Percentiles rank a stretch among this genome's conserved stretches.
Conservation (phyloP, 1,140 invertebrate species). For the Eumaeus atala region DNA sequence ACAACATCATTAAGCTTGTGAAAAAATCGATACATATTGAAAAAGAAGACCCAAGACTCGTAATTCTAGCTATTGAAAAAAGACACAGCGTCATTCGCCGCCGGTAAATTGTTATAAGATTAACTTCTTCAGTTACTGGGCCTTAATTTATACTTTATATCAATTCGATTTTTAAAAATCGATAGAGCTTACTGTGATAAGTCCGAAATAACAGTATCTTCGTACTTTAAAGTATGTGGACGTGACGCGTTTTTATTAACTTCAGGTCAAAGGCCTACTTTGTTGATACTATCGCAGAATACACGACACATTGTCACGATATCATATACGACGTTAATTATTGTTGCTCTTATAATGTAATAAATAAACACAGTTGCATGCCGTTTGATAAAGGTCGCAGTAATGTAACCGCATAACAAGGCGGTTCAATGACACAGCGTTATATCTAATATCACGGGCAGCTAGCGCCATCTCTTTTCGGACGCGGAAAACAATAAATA, state of each 20-base stretch:
- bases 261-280: background rate
- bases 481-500: slow-evolving; percentile 28
- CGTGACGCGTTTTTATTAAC: slow-evolving; percentile 6
- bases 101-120: no score
- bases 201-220: background rate
- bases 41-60: no score
- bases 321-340: slow-evolving; percentile 7
- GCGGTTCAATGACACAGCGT: slow-evolving; percentile 20
- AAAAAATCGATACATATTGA: no score
- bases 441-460: slow-evolving; percentile 50
- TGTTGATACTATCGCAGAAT: background rate
- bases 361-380: slow-evolving; percentile 27
- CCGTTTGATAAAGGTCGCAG: slow-evolving; percentile 30
- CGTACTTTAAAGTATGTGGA: background rate
- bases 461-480: slow-evolving; percentile 55
- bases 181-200: background rate
- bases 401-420: slow-evolving; percentile 18
- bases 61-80: no score
- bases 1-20: no score
- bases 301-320: background rate
- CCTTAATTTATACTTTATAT: no score
- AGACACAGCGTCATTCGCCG: no score
- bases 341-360: slow-evolving; percentile 15
- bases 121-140: no score
- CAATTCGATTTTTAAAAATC: no score